These are phyloP conservation scores for Whitmania pigra DNA, from an alignment of 1,140 invertebrate species.

Conservation along the genomic window DNA sequence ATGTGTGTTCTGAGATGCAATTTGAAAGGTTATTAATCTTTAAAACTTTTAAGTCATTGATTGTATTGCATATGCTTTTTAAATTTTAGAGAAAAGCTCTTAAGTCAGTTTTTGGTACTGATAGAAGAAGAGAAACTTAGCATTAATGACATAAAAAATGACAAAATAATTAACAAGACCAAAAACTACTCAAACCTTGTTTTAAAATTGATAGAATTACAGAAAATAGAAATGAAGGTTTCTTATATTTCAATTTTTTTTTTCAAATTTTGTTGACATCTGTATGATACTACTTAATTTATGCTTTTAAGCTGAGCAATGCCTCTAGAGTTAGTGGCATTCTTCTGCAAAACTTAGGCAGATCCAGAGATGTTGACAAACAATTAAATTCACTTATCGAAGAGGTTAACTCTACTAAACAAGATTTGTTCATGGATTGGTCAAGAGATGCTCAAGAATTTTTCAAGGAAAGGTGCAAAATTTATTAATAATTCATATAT, in stretches of 20 bases:
- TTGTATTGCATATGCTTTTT: neutral
- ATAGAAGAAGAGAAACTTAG: neutral
- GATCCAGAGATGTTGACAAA: neutral
- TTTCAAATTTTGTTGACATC: neutral
- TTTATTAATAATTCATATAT: neutral
- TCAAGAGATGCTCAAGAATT: constrained; percentile 6
- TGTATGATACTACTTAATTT: neutral
- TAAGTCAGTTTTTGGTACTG: constrained; percentile 6
- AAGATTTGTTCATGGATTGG: neutral
- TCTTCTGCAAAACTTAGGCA: neutral
- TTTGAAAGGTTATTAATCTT: neutral
- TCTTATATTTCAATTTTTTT: neutral
- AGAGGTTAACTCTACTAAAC: neutral
- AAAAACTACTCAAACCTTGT: neutral
- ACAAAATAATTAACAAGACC: neutral
- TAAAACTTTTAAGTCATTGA: neutral
- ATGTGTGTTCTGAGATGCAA: constrained; percentile 1
- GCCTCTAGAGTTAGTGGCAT: neutral
- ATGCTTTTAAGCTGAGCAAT: neutral
- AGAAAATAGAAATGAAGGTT: neutral
- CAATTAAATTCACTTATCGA: neutral
- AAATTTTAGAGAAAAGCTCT: neutral
- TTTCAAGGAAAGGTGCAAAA: neutral
- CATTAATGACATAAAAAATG: neutral
- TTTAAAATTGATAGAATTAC: neutral